Percentiles rank a stretch among this genome's conserved stretches.
These are phyloP conservation scores for Philhelius pedissequus DNA, from an alignment of 2,888 invertebrate species.

Conservation along the genomic window DNA sequence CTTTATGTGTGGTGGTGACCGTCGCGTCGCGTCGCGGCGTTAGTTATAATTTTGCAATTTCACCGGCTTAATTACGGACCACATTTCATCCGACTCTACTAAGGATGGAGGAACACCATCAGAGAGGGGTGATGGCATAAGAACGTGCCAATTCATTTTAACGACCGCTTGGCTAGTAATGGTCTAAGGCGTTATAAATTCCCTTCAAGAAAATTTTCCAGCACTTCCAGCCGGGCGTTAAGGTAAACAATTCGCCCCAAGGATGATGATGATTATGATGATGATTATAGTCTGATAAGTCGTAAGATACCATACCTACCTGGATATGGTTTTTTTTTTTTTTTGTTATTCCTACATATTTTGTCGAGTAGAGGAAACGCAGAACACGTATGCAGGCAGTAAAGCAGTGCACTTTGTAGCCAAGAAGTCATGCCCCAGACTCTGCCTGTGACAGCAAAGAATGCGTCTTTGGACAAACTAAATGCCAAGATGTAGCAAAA, in stretches of 20 bases:
- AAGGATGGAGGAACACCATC: not conserved
- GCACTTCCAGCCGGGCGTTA: constrained; percentile 13
- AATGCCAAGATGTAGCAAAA: constrained; percentile 66
- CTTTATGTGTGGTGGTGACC: not conserved
- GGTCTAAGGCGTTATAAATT: constrained; percentile 67
- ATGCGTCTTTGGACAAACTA: constrained; percentile 51
- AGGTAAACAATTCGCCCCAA: constrained; percentile 59
- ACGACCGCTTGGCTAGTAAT: constrained; percentile 56
- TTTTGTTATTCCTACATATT: too few species aligned
- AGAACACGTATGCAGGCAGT: constrained; percentile 52
- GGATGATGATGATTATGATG: constrained; percentile 13
- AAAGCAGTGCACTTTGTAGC: constrained; percentile 54
- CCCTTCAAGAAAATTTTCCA: constrained; percentile 57
- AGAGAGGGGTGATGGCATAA: not conserved
- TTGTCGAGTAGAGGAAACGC: constrained; percentile 4
- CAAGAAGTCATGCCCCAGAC: constrained; percentile 23
- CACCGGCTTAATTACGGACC: constrained; percentile 78
- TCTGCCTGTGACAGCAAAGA: constrained; percentile 47
- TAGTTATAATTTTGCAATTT: constrained; percentile 77
- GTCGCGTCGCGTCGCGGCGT: not conserved
- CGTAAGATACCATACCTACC: not conserved
- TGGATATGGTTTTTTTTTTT: constrained; percentile 16
- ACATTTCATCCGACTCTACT: constrained; percentile 75
- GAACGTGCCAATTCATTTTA: constrained; percentile 67
- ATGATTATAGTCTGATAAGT: constrained; percentile 26